phyloP scores from a whole-genome alignment of 1,140 invertebrate genomes.

The Drosophila miranda region DNA sequence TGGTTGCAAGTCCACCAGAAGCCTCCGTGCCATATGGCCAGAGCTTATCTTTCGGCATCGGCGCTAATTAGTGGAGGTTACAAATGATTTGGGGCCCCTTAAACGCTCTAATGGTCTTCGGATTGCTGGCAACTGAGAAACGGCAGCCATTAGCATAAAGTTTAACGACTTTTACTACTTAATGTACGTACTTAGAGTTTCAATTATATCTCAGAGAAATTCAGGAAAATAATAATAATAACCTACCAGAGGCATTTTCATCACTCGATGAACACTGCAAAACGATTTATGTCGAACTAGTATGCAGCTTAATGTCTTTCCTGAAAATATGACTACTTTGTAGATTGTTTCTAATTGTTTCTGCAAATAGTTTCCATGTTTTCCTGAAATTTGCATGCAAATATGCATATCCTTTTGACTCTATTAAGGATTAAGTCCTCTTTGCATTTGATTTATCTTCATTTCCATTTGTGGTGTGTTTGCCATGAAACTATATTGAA shows the following conservation, averaged over 20 bases:
- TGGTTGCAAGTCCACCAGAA: not conserved
- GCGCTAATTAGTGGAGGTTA: constrained; percentile 49
- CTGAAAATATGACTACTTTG: not conserved
- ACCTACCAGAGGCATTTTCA: constrained; percentile 5
- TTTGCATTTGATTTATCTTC: constrained; percentile 31
- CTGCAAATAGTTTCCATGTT: constrained; percentile 30
- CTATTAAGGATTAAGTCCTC: constrained; percentile 30
- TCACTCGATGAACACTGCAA: constrained; percentile 11
- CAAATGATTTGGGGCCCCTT: constrained; percentile 36
- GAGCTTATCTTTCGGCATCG: constrained; percentile 32
- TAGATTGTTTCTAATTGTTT: constrained; percentile 26
- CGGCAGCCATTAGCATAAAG: constrained; percentile 31
- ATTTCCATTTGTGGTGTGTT: constrained; percentile 3
- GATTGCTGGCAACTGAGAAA: constrained; percentile 33
- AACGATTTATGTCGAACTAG: not conserved
- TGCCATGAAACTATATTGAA: constrained; percentile 23
- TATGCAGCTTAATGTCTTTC: not conserved
- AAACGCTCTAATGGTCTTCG: constrained; percentile 18
- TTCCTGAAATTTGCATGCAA: constrained; percentile 10
- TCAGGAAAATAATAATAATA: constrained; percentile 1
- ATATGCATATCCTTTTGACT: constrained; percentile 15
- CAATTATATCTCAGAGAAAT: constrained; percentile 17
- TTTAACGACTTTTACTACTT: constrained; percentile 17
- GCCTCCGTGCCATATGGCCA: not conserved
- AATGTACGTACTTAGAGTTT: not conserved